Evolutionary conservation across 2,113 vertebrate genomes (phyloP).

Genomic region (Microtus oregoni): DNA sequence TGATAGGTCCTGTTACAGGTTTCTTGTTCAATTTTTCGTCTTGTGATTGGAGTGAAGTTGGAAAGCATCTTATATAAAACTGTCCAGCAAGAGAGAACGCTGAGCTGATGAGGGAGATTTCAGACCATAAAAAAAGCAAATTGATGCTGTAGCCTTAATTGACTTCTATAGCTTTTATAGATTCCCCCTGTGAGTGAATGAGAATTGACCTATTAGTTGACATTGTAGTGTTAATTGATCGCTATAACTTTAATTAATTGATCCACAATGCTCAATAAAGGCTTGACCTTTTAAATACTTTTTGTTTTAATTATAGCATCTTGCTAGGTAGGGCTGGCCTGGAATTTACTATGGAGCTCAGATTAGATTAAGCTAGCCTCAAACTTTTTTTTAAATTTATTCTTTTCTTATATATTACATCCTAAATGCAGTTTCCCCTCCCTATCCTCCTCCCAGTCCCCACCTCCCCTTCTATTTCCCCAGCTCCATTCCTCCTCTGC

Average conservation of each 20-base stretch:
- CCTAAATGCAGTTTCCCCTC: neutral
- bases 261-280: neutral
- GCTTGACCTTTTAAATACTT: neutral
- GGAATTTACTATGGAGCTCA: neutral
- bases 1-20: neutral
- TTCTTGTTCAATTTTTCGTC: neutral
- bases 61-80: neutral
- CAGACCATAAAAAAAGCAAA: neutral
- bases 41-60: neutral
- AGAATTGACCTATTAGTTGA: neutral
- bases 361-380: neutral
- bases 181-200: neutral
- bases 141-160: neutral
- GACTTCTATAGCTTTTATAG: neutral
- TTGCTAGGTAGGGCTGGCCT: neutral
- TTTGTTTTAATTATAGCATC: neutral
- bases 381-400: neutral
- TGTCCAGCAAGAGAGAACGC: neutral
- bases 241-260: neutral
- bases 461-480: neutral
- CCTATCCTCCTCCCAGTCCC: neutral
- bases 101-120: neutral
- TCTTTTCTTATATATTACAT: neutral
- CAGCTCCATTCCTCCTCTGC: neutral
- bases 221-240: neutral